A percentile compares a stretch with the other conserved stretches of the same genome.
Evolutionary conservation across 2,888 invertebrate genomes (phyloP).

Genomic region (Marronus borbonicus): DNA sequence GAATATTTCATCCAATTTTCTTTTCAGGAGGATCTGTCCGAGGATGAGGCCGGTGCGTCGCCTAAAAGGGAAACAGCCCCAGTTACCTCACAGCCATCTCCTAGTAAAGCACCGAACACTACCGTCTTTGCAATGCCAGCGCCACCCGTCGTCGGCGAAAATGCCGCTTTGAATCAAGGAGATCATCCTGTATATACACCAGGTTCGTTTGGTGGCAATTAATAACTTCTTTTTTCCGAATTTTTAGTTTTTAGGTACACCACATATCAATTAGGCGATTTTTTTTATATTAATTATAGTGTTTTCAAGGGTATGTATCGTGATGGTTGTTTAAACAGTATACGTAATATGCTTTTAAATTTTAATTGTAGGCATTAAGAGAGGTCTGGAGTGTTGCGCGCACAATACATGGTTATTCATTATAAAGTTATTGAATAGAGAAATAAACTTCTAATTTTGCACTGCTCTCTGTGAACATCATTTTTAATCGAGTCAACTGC

Average conservation of each 20-base stretch:
- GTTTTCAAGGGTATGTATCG: neutral
- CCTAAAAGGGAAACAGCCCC: conserved; percentile 56
- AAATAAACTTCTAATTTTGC: too few relatives aligned
- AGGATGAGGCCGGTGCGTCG: conserved; percentile 59
- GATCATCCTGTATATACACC: conserved; percentile 72
- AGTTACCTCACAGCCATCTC: conserved; percentile 71
- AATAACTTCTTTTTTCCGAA: neutral
- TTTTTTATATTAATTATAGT: neutral
- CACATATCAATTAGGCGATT: neutral
- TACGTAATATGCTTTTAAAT: neutral
- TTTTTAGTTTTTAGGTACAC: conserved; percentile 6
- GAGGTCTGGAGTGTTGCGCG: neutral
- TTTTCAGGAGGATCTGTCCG: conserved; percentile 68
- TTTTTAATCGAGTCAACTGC: too few relatives aligned
- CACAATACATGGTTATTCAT: too few relatives aligned
- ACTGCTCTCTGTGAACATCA: too few relatives aligned
- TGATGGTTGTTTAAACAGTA: neutral
- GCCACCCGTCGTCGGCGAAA: conserved; percentile 75
- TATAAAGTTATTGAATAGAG: too few relatives aligned
- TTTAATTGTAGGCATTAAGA: neutral
- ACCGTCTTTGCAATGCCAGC: conserved; percentile 80
- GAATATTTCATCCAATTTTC: conserved; percentile 7
- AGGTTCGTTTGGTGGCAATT: conserved; percentile 62
- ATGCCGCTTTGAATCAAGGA: conserved; percentile 78
- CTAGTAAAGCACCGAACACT: conserved; percentile 70